These are phyloP conservation scores for Arothron firmamentum DNA, from an alignment of 2,113 vertebrate genomes.

Conservation along the genomic window DNA sequence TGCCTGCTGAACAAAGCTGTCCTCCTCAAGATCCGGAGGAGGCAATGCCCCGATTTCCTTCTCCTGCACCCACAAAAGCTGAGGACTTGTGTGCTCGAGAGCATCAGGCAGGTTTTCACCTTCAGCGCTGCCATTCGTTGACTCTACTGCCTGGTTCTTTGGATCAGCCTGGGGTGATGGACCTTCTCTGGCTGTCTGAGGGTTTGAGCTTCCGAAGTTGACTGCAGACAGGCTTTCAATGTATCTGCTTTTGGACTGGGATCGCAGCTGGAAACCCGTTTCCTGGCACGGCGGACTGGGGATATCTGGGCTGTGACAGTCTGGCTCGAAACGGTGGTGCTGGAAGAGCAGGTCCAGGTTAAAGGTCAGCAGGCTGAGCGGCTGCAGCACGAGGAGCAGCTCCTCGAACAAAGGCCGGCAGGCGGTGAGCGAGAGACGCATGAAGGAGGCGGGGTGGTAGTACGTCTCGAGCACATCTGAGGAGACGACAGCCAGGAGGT, in stretches of 20 bases:
- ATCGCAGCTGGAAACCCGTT: constrained; percentile 20
- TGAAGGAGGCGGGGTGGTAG: constrained; percentile 86
- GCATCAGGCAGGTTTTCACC: background rate
- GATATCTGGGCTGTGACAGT: constrained; percentile 52
- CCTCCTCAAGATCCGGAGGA: constrained; percentile 43
- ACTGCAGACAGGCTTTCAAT: constrained; percentile 64
- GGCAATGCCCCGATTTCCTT: constrained; percentile 61
- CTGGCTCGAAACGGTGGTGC: constrained; percentile 81
- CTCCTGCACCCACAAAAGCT: constrained; percentile 66
- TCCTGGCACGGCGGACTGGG: constrained; percentile 50
- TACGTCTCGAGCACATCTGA: constrained; percentile 89
- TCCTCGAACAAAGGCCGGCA: constrained; percentile 89
- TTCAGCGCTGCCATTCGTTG: constrained; percentile 12
- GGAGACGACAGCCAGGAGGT: constrained; percentile 8
- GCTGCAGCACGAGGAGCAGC: constrained; percentile 91
- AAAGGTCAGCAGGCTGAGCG: constrained; percentile 93
- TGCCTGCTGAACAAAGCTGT: constrained; percentile 65
- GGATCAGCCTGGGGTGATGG: constrained; percentile 14
- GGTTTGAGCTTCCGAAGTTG: constrained; percentile 37
- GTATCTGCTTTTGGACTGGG: constrained; percentile 34
- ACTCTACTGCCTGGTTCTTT: constrained; percentile 15
- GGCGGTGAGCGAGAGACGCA: constrained; percentile 79
- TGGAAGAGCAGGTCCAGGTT: constrained; percentile 94
- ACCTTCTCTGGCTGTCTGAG: constrained; percentile 26
- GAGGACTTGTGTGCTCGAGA: constrained; percentile 50